phyloP scores from a whole-genome alignment of 2,797 vertebrate genomes.

The Hoplostethus mediterraneus region DNA sequence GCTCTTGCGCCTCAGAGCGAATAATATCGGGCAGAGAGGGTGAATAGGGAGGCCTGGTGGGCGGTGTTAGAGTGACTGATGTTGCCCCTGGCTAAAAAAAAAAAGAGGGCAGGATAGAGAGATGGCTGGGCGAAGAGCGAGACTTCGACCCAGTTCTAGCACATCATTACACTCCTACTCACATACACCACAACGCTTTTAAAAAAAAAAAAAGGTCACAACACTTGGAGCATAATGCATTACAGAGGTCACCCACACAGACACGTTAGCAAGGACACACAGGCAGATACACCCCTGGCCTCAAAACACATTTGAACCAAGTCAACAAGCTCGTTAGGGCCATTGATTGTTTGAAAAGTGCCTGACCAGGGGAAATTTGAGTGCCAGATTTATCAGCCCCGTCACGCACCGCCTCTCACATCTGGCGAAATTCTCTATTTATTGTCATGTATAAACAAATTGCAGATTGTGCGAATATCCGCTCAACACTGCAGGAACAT shows the following conservation, averaged over 20 bases:
- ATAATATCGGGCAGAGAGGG: conserved; percentile 24
- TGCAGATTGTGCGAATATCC: conserved; percentile 20
- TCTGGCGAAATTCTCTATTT: conserved; percentile 44
- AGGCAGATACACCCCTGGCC: conserved; percentile 30
- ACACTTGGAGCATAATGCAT: conserved; percentile 34
- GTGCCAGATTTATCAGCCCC: conserved; percentile 47
- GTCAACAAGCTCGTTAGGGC: conserved; percentile 75
- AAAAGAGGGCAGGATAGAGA: neutral
- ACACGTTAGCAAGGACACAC: conserved; percentile 34
- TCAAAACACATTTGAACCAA: conserved; percentile 52
- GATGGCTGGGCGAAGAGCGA: conserved; percentile 35
- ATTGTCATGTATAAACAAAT: conserved; percentile 36
- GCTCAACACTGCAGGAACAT: conserved; percentile 43
- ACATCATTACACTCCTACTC: conserved; percentile 22
- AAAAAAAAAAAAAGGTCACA: conserved; percentile 7
- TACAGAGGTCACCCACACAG: conserved; percentile 30
- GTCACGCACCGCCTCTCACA: conserved; percentile 49
- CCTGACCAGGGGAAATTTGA: conserved; percentile 55
- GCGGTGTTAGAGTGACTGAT: conserved; percentile 23
- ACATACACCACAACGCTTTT: conserved; percentile 1
- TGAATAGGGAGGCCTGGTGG: conserved; percentile 6
- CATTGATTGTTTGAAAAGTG: conserved; percentile 72
- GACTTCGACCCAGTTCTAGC: conserved; percentile 62
- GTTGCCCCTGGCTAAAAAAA: conserved; percentile 35
- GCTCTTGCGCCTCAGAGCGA: conserved; percentile 13